phyloP scores from a whole-genome alignment of 2,888 invertebrate genomes.

The Oligia strigilis region DNA sequence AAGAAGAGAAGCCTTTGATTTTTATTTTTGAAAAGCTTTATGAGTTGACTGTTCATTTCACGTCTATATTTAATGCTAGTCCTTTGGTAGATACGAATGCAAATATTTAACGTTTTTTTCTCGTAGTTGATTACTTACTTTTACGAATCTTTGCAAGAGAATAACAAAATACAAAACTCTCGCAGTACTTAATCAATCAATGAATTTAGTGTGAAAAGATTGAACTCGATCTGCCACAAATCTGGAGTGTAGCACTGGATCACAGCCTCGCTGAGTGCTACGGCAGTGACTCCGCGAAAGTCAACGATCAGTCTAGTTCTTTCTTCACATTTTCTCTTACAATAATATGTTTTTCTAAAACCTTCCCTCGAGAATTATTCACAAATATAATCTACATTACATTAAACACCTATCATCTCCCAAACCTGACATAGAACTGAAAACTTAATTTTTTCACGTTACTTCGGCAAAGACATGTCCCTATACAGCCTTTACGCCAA shows the following conservation, averaged over 20 bases:
- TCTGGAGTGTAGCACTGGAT: not conserved
- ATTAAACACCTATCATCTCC: conserved; percentile 32
- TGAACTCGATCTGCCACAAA: not conserved
- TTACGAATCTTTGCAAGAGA: not conserved
- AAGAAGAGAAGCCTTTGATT: conserved; percentile 39
- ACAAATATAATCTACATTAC: not conserved
- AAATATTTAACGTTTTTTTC: conserved; percentile 1
- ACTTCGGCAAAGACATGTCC: conserved; percentile 36
- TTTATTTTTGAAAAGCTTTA: conserved; percentile 39
- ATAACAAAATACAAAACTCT: not conserved
- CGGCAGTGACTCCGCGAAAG: conserved; percentile 4
- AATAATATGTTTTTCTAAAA: not conserved
- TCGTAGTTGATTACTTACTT: not conserved
- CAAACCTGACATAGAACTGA: conserved; percentile 28
- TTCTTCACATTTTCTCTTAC: not conserved
- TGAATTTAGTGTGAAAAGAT: not conserved
- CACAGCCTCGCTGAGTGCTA: conserved; percentile 1
- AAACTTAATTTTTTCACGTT: conserved; percentile 32
- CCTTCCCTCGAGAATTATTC: not conserved
- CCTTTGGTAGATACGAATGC: conserved; percentile 17
- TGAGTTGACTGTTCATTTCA: conserved; percentile 35
- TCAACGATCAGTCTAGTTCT: conserved; percentile 8
- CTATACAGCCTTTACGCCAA: conserved; percentile 39
- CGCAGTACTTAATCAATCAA: not conserved
- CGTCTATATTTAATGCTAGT: conserved; percentile 28